Base-by-base conservation (phyloP, 2,797 vertebrate genomes). In the Mareca penelope region DNA sequence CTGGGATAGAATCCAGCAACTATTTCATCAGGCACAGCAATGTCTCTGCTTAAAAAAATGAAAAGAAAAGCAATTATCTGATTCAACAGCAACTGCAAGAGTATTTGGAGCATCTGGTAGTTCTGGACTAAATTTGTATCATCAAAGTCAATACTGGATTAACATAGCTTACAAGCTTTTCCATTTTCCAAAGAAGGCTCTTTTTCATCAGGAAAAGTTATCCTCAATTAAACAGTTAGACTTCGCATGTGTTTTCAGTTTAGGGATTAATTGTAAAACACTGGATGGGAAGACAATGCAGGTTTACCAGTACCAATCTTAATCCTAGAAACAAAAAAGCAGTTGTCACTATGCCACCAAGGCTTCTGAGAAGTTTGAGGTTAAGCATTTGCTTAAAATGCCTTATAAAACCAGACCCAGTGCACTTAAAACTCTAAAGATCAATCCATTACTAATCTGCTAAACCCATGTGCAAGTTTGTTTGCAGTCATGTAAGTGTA, bases 361-460 rank as follows among this genome's bases (percentile, higher is more conserved):
- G 56, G 75, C 83, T 91, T 80, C 1, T 0, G 57, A 88, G 26
- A 87, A 82, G 65, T 92, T 52, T 78, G 37, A 94, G 90, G 65
- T 89, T 85, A 94, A 95, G 71, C 56, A 42, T 73, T 85, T 73
- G 82, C 64, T 95, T 85, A 71, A 96, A 90, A 85, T 39, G 55
- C 40, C 65, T 89, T 85, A 12, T 16, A 95, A 90, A 82, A 95
- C 75, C 92, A 95, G 81, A 93, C 9, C 7, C 55, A 71, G 48
- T 16, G 40, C 61, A 82, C 44, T 82, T 57, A 19, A 7, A 92
- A 60, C 75, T 71, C 73, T 68, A 21, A 65, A 80, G 65, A 93
- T 90, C 71, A 90, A 71, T 73, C 59, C 6, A 0, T 65, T 63
- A 61, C 64, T 90, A 70, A 95, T 92, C 64, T 77, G 46, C 50